Evolutionary conservation across 1,140 invertebrate species (phyloP).

Genomic region (Ridgeia piscesae): DNA sequence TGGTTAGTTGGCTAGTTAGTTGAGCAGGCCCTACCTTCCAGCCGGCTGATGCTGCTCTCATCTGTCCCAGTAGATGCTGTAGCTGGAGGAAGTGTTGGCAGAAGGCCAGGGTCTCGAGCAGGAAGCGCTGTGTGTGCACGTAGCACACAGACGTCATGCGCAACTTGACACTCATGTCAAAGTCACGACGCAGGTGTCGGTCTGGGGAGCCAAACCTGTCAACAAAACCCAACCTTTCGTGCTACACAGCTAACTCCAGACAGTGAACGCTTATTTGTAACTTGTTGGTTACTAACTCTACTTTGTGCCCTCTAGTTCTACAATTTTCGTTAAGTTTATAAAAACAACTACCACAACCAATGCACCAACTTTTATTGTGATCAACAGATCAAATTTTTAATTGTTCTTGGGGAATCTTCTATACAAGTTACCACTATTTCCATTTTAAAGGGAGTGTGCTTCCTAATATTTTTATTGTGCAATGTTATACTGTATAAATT

Average conservation of each 20-base stretch:
- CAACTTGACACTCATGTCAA: constrained; percentile 75
- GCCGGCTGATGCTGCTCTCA: constrained; percentile 57
- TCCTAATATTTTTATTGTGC: no score
- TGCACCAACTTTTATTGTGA: no score
- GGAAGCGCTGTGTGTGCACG: constrained; percentile 92
- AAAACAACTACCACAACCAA: no score
- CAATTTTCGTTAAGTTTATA: background rate
- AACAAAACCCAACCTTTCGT: background rate
- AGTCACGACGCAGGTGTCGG: constrained; percentile 59
- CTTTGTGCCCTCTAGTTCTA: background rate
- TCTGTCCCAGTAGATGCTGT: constrained; percentile 70
- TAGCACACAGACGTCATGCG: constrained; percentile 71
- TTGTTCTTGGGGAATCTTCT: no score
- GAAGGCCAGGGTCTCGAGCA: constrained; percentile 82
- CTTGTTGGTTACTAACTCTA: no score
- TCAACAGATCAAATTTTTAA: no score
- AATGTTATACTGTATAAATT: no score
- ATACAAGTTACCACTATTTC: no score
- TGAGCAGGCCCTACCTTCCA: constrained; percentile 43
- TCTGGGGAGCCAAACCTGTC: constrained; percentile 60
- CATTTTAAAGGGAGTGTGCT: no score
- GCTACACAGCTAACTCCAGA: no score
- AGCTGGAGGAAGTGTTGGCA: constrained; percentile 83
- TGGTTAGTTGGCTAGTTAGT: background rate
- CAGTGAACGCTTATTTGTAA: no score